Conservation (phyloP, 2,113 vertebrate genomes). For the Bothrops jararaca region DNA sequence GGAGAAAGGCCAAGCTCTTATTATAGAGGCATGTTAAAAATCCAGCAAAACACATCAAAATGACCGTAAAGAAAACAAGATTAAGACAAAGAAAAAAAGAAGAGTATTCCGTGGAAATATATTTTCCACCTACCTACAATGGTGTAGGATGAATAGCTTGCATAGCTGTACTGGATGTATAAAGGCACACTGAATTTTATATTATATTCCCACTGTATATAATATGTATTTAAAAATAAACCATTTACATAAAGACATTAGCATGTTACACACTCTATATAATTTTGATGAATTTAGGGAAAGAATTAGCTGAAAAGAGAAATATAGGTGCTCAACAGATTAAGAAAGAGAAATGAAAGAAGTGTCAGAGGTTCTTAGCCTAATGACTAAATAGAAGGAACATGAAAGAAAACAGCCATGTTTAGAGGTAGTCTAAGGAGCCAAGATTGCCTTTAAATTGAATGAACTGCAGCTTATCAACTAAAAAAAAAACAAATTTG, state of each 20-base stretch:
- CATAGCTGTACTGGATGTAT: background rate
- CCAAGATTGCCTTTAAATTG: slow-evolving; percentile 42
- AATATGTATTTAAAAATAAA: slow-evolving; percentile 49
- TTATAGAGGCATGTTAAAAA: slow-evolving; percentile 52
- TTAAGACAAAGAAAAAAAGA: slow-evolving; percentile 26
- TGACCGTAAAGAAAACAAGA: slow-evolving; percentile 41
- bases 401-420: slow-evolving; percentile 20
- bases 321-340: slow-evolving; percentile 34
- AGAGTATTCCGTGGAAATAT: slow-evolving; percentile 41
- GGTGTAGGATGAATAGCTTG: background rate
- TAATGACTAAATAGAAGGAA: slow-evolving; percentile 31
- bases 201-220: slow-evolving; percentile 40
- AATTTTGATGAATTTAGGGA: slow-evolving; percentile 46
- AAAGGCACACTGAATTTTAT: slow-evolving; percentile 39
- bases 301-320: slow-evolving; percentile 43
- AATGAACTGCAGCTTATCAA: slow-evolving; percentile 45
- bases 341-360: slow-evolving; percentile 27
- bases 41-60: slow-evolving; percentile 52
- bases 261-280: slow-evolving; percentile 28
- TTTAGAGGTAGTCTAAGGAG: slow-evolving; percentile 5
- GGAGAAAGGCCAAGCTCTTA: slow-evolving; percentile 55
- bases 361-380: slow-evolving; percentile 25
- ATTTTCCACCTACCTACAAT: slow-evolving; percentile 46
- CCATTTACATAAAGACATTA: slow-evolving; percentile 45
- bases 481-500: background rate